A percentile compares a stretch with the other conserved stretches of the same genome.
These are phyloP conservation scores for Hydropsyche tenuis DNA, from an alignment of 1,140 invertebrate genomes.

Conservation along the genomic window DNA sequence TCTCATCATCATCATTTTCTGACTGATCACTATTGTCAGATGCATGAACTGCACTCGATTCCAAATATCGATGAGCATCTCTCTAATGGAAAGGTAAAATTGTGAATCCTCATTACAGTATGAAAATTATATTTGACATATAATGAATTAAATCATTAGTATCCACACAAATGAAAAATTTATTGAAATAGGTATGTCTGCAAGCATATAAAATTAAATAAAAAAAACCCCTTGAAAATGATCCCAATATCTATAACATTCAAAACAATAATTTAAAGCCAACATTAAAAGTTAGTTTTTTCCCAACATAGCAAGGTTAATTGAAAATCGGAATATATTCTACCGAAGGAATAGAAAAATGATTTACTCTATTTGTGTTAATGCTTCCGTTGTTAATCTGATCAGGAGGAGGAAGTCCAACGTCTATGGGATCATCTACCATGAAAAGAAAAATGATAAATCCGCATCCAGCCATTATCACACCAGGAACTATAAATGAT, in stretches of 20 bases:
- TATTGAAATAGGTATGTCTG: neutral
- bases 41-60: slow-evolving; percentile 29
- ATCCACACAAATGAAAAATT: neutral
- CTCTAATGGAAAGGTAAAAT: slow-evolving; percentile 23
- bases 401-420: slow-evolving; percentile 56
- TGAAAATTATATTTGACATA: neutral
- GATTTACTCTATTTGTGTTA: slow-evolving; percentile 29
- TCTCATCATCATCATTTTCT: slow-evolving; percentile 51
- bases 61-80: slow-evolving; percentile 34
- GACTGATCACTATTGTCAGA: slow-evolving; percentile 51
- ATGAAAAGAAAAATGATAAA: slow-evolving; percentile 88
- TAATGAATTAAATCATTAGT: too few relatives aligned
- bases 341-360: neutral
- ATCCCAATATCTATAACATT: too few relatives aligned
- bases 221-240: too few relatives aligned
- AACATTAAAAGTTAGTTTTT: too few relatives aligned
- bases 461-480: slow-evolving; percentile 79
- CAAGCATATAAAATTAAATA: too few relatives aligned
- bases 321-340: too few relatives aligned
- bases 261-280: too few relatives aligned
- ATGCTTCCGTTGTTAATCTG: slow-evolving; percentile 13
- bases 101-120: neutral
- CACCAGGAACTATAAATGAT: slow-evolving; percentile 91
- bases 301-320: too few relatives aligned
- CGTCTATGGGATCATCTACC: slow-evolving; percentile 77